Conservation (phyloP, 2,888 invertebrate species). For the Acronicta leporina region DNA sequence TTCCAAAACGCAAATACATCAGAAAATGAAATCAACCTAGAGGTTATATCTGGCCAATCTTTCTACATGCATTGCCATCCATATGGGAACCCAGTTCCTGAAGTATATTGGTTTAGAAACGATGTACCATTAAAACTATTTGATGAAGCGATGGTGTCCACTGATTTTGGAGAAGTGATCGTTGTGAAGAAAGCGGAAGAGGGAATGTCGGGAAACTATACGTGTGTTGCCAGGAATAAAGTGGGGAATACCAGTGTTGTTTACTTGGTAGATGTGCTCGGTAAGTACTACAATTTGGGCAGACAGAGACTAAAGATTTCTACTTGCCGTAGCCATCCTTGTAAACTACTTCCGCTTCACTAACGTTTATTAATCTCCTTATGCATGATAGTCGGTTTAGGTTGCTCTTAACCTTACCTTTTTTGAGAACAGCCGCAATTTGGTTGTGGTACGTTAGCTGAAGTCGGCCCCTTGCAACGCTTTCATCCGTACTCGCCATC, state of each 20-base stretch:
- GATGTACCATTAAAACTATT: conserved; percentile 82
- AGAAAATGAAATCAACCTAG: conserved; percentile 63
- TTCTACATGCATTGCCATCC: conserved; percentile 88
- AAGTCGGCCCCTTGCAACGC: too few relatives aligned
- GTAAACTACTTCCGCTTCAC: too few relatives aligned
- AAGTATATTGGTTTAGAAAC: conserved; percentile 90
- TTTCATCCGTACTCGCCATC: too few relatives aligned
- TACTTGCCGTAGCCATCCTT: too few relatives aligned
- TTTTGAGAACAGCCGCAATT: too few relatives aligned
- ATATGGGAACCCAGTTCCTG: conserved; percentile 89
- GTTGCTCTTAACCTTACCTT: too few relatives aligned
- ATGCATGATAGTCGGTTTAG: too few relatives aligned
- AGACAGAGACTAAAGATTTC: too few relatives aligned
- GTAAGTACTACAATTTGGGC: conserved; percentile 73
- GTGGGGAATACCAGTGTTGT: conserved; percentile 83
- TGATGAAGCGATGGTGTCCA: conserved; percentile 77
- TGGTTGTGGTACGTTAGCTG: too few relatives aligned
- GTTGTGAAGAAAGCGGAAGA: conserved; percentile 66
- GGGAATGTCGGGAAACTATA: conserved; percentile 87
- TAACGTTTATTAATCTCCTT: too few relatives aligned
- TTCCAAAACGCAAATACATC: conserved; percentile 63
- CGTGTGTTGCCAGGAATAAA: conserved; percentile 89
- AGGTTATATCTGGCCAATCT: conserved; percentile 80
- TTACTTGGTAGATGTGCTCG: conserved; percentile 83
- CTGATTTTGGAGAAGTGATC: conserved; percentile 79